phyloP scores from a whole-genome alignment of 1,140 invertebrate species.

The Berghia stephanieae region DNA sequence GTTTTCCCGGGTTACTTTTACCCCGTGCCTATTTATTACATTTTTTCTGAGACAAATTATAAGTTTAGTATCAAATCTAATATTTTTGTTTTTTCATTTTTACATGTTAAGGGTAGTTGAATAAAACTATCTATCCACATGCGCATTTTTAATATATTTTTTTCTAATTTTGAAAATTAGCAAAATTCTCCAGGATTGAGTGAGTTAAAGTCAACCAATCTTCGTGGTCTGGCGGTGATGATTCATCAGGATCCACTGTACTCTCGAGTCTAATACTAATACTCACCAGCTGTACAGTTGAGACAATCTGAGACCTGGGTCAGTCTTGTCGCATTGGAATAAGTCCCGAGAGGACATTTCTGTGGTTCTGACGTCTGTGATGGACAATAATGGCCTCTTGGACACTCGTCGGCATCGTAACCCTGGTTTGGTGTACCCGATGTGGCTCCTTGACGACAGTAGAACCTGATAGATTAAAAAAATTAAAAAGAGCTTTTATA shows the following conservation, averaged over 20 bases:
- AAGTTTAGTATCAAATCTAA: no score
- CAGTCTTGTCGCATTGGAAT: conserved; percentile 48
- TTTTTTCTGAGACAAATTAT: no score
- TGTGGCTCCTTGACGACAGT: conserved; percentile 54
- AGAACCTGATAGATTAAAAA: conserved; percentile 47
- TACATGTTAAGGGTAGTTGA: not conserved
- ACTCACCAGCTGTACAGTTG: conserved; percentile 55
- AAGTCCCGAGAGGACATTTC: conserved; percentile 59
- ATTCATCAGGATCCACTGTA: no score
- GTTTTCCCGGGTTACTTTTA: no score
- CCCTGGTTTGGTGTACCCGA: conserved; percentile 57
- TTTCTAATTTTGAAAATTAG: no score
- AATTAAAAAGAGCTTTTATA: no score
- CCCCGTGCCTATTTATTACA: no score
- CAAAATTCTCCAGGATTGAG: no score
- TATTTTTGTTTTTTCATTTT: not conserved
- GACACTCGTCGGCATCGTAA: conserved; percentile 58
- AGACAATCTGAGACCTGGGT: conserved; percentile 45
- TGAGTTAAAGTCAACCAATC: no score
- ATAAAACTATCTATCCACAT: no score
- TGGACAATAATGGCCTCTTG: conserved; percentile 58
- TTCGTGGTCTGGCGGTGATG: no score
- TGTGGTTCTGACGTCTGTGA: conserved; percentile 48
- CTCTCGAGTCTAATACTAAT: not conserved
- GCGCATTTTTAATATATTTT: no score